Evolutionary conservation across 1,140 invertebrate genomes (phyloP).

Genomic region (Hydropsyche tenuis): DNA sequence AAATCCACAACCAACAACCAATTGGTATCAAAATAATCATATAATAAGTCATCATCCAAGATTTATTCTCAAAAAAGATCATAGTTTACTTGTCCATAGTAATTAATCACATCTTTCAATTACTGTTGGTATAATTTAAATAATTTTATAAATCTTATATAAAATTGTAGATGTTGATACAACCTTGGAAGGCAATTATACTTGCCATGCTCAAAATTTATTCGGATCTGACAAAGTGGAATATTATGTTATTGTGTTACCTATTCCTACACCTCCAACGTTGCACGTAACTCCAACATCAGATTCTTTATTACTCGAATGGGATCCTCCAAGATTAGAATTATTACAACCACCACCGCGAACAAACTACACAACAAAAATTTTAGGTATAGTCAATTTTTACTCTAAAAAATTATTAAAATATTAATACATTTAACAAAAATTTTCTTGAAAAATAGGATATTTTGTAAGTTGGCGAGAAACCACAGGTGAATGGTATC

Average conservation of each 20-base stretch:
- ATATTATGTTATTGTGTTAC: constrained; percentile 78
- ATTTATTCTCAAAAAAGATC: constrained; percentile 67
- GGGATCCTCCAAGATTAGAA: constrained; percentile 58
- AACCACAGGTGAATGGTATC: constrained; percentile 32
- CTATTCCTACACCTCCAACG: constrained; percentile 71
- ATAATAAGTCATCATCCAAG: constrained; percentile 68
- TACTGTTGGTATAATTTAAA: not conserved
- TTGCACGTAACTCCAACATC: constrained; percentile 71
- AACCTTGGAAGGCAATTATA: constrained; percentile 81
- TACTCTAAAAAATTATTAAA: not conserved
- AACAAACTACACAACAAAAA: constrained; percentile 20
- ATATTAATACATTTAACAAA: not conserved
- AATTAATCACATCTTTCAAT: constrained; percentile 53
- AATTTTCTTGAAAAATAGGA: constrained; percentile 34
- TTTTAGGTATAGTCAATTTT: constrained; percentile 22
- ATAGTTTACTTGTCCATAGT: constrained; percentile 69
- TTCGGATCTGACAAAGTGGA: constrained; percentile 83
- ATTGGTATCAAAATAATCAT: constrained; percentile 68
- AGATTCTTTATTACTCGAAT: constrained; percentile 69
- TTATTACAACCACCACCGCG: constrained; percentile 36
- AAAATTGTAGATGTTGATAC: constrained; percentile 61
- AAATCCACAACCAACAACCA: constrained; percentile 68
- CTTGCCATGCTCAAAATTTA: constrained; percentile 82
- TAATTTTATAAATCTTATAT: not conserved
- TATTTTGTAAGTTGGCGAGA: constrained; percentile 44